Conservation (phyloP, 2,113 vertebrate genomes). For the Pollachius pollachius region DNA sequence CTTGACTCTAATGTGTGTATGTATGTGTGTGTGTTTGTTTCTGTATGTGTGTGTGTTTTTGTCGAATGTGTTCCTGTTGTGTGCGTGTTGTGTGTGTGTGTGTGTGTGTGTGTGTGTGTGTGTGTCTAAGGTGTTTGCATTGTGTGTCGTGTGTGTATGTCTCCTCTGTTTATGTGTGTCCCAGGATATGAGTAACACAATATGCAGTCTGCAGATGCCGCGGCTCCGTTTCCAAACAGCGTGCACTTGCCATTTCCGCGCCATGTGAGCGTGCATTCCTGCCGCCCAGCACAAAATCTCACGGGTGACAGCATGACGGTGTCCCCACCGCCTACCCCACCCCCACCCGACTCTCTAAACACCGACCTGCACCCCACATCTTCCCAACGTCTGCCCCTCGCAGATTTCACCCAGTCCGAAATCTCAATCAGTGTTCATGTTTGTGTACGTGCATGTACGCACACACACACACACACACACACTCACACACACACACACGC, state of each 20-base stretch:
- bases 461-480: constrained; percentile 9
- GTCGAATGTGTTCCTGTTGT: background rate
- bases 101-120: background rate
- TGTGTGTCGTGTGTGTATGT: constrained; percentile 15
- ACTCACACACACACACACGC: constrained; percentile 11
- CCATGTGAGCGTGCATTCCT: constrained; percentile 31
- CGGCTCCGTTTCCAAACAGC: constrained; percentile 47
- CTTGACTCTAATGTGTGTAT: too few relatives aligned
- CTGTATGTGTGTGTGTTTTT: constrained; percentile 5
- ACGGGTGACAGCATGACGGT: background rate
- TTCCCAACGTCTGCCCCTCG: background rate
- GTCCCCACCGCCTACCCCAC: background rate
- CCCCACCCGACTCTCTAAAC: background rate
- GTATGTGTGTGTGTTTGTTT: constrained; percentile 16
- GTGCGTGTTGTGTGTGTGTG: background rate
- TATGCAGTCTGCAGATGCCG: constrained; percentile 51
- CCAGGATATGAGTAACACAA: constrained; percentile 22
- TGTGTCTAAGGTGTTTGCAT: constrained; percentile 6
- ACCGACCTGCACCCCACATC: background rate
- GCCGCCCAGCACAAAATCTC: constrained; percentile 24
- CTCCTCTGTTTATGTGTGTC: constrained; percentile 8
- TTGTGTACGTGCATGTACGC: background rate
- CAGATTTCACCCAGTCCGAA: background rate
- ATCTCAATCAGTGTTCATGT: background rate
- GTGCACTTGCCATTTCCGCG: constrained; percentile 47